Evolutionary conservation across 2,888 invertebrate species (phyloP).

Genomic region (Odontocolon sp.): DNA sequence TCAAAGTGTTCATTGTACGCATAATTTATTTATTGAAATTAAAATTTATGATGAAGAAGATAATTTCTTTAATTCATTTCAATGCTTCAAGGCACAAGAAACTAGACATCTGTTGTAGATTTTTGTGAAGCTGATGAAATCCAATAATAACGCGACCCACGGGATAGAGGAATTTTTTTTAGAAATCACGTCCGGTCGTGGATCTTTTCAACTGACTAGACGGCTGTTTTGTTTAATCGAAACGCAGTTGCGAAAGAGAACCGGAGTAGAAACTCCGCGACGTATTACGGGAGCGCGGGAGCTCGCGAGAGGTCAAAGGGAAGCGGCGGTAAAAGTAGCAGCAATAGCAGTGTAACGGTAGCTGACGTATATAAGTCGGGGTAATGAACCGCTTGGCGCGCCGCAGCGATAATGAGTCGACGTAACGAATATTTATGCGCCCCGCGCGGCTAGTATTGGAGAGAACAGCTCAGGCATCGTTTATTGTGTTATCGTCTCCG

Average conservation of each 20-base stretch:
- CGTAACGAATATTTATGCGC: slow-evolving; percentile 63
- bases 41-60: too few species aligned
- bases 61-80: too few species aligned
- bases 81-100: too few species aligned
- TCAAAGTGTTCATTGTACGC: too few species aligned
- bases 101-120: too few species aligned
- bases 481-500: slow-evolving; percentile 63
- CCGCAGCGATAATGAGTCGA: slow-evolving; percentile 62
- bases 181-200: slow-evolving; percentile 24
- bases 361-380: slow-evolving; percentile 37
- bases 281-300: background rate
- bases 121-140: too few species aligned
- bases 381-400: slow-evolving; percentile 60
- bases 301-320: slow-evolving; percentile 36
- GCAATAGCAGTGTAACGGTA: slow-evolving; percentile 2
- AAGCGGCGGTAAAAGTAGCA: slow-evolving; percentile 22
- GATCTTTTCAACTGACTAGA: background rate
- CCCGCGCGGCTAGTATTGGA: slow-evolving; percentile 18
- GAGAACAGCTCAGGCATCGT: slow-evolving; percentile 55
- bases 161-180: background rate
- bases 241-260: slow-evolving; percentile 32
- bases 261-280: slow-evolving; percentile 9
- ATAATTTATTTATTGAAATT: too few species aligned
- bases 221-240: slow-evolving; percentile 36
- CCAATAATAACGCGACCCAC: too few species aligned